These are phyloP conservation scores for Pocillopora verrucosa DNA, from an alignment of 64 coral and sea anemone genomes.

Conservation along the genomic window DNA sequence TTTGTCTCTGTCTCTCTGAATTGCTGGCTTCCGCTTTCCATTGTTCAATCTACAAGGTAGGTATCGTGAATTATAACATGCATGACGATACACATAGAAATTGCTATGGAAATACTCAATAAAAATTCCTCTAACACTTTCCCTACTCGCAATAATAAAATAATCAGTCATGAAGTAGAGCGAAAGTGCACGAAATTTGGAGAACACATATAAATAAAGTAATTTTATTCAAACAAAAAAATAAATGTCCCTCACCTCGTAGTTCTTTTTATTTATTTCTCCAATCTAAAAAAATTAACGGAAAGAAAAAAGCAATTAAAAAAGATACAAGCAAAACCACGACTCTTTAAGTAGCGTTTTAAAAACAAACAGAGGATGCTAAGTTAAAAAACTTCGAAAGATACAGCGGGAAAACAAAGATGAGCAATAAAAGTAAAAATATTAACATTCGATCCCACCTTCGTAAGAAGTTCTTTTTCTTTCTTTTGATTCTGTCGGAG, in stretches of 20 bases:
- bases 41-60: constrained; percentile 70
- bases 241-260: constrained; percentile 55
- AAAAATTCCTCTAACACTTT: too few relatives aligned
- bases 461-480: constrained; percentile 85
- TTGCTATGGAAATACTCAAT: too few relatives aligned
- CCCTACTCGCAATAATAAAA: too few relatives aligned
- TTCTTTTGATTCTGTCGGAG: constrained; percentile 94
- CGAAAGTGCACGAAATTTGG: too few relatives aligned
- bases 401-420: not conserved
- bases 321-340: not conserved
- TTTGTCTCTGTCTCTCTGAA: constrained; percentile 73
- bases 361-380: not conserved
- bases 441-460: constrained; percentile 32
- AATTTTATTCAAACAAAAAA: not conserved
- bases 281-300: constrained; percentile 70
- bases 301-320: not conserved
- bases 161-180: too few relatives aligned
- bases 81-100: too few relatives aligned
- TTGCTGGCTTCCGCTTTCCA: constrained; percentile 87
- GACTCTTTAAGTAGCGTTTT: not conserved
- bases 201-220: not conserved
- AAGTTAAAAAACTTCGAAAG: not conserved
- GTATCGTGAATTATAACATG: not conserved
- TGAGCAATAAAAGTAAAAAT: not conserved
- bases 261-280: constrained; percentile 78